A percentile compares a stretch with the other conserved stretches of the same genome.
These are phyloP conservation scores for Cheirogaleus major DNA, from an alignment of 2,797 vertebrate species.

Conservation along the genomic window DNA sequence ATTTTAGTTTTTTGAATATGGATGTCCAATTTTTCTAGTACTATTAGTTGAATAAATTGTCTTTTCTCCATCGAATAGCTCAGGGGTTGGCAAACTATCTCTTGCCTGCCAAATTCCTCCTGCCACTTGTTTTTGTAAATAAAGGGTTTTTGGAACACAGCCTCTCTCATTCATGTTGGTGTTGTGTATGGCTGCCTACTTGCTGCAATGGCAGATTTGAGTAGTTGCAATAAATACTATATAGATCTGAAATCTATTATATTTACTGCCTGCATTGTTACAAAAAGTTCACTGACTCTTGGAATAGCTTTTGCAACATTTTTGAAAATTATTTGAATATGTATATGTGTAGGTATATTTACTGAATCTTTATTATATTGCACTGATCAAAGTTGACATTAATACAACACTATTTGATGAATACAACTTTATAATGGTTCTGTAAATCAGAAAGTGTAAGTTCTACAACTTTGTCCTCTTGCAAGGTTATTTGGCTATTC, in stretches of 20 bases:
- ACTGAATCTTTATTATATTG: not conserved
- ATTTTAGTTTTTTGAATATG: not conserved
- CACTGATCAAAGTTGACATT: not conserved
- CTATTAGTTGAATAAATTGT: not conserved
- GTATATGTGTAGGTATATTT: too few relatives aligned
- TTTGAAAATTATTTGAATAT: not conserved
- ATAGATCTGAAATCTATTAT: not conserved
- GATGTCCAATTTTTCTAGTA: not conserved
- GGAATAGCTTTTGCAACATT: not conserved
- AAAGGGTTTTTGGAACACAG: not conserved
- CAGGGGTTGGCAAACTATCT: not conserved
- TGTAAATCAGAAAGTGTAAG: not conserved
- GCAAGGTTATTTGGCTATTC: not conserved
- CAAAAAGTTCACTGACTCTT: not conserved
- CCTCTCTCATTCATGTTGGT: not conserved
- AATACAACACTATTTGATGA: not conserved
- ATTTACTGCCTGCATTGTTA: not conserved
- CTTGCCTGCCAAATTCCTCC: not conserved
- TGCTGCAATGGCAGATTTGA: not conserved
- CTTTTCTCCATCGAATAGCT: not conserved
- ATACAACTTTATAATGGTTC: not conserved
- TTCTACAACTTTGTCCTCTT: not conserved
- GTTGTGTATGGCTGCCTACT: not conserved
- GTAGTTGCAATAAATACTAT: not conserved
- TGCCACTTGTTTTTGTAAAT: not conserved